A percentile compares a stretch with the other conserved stretches of the same genome.
Conservation (phyloP, 2,888 invertebrate genomes). For the Adela reaumurella region DNA sequence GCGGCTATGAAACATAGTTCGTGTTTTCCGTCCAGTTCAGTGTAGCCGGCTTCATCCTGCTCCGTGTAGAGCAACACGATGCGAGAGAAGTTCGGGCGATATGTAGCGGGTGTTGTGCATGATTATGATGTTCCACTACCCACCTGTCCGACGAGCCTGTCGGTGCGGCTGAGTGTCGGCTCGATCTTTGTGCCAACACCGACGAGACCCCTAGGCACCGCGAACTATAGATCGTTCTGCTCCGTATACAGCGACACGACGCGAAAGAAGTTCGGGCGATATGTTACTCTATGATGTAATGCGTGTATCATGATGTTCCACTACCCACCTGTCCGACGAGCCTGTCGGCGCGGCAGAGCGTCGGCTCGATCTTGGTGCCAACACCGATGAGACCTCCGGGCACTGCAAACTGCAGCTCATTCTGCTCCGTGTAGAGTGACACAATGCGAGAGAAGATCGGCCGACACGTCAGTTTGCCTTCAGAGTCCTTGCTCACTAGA, state of each 20-base stretch:
- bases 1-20: no score
- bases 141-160: conserved; percentile 94
- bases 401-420: conserved; percentile 96
- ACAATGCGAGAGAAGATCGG: conserved; percentile 97
- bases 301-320: no score
- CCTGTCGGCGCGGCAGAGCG: conserved; percentile 96
- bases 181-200: conserved; percentile 99
- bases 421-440: conserved; percentile 96
- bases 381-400: conserved; percentile 99
- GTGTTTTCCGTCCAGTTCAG: no score
- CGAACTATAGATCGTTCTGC: conserved; percentile 94
- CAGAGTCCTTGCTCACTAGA: conserved; percentile 93
- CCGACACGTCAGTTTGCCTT: conserved; percentile 91
- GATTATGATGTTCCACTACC: no score
- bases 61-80: no score
- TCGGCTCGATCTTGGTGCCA: conserved; percentile 98
- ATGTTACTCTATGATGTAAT: no score
- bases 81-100: no score
- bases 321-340: conserved; percentile 84
- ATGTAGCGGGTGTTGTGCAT: no score
- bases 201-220: conserved; percentile 98
- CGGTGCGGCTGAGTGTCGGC: conserved; percentile 96
- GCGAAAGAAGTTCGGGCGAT: no score
- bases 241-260: no score
- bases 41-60: no score